phyloP scores from a whole-genome alignment of 1,140 invertebrate genomes.

The Cecropterus lyciades region DNA sequence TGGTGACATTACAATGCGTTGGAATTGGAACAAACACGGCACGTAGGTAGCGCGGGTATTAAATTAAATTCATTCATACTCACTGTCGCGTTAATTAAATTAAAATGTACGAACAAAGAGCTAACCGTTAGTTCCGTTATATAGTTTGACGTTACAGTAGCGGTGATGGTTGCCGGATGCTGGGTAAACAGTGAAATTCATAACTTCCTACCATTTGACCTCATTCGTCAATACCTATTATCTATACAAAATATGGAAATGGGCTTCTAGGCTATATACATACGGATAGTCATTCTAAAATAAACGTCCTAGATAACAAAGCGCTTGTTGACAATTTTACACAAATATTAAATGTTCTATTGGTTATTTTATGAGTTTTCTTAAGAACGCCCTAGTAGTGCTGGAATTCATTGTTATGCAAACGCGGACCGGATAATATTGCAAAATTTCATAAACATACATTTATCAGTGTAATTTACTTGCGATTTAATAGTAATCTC shows the following conservation, averaged over 20 bases:
- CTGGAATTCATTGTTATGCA: too few species aligned
- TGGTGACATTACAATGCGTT: conserved; percentile 10
- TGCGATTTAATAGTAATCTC: too few species aligned
- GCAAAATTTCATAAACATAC: too few species aligned
- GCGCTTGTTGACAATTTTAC: too few species aligned
- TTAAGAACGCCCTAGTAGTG: too few species aligned
- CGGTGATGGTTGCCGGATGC: conserved; percentile 39
- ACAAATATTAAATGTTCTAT: too few species aligned
- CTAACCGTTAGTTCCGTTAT: conserved; percentile 59
- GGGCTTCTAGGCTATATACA: conserved; percentile 2
- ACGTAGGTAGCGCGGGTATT: background rate
- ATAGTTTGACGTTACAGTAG: conserved; percentile 41
- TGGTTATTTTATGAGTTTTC: too few species aligned
- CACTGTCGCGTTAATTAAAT: conserved; percentile 46
- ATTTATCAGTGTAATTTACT: too few species aligned
- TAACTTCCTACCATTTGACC: conserved; percentile 49
- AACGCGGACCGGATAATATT: too few species aligned
- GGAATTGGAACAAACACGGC: conserved; percentile 15
- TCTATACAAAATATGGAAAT: conserved; percentile 5
- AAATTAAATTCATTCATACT: conserved; percentile 16
- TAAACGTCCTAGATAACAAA: too few species aligned
- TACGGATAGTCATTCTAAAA: background rate
- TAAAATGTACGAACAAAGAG: conserved; percentile 58
- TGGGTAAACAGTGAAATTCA: conserved; percentile 53
- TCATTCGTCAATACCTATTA: conserved; percentile 20